Evolutionary conservation across 1,140 invertebrate genomes (phyloP), one percentile per base, ranked within the genome.

Genomic region (Sitobion miscanthi): DNA sequence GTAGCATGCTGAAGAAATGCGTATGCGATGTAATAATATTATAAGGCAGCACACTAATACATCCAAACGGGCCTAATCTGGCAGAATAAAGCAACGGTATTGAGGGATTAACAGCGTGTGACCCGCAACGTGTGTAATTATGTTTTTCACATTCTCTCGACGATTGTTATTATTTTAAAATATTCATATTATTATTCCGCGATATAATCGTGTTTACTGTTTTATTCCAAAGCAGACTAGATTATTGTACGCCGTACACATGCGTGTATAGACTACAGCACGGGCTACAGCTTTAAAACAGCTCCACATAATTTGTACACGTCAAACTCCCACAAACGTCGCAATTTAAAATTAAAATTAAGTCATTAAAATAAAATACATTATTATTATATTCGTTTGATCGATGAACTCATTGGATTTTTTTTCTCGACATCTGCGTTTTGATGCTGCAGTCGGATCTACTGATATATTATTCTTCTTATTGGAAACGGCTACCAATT

Each of bases 401-500:
- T 77, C 14, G 14, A 47, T 47, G 38, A 42, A 86, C 85, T 42
- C 54, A 11, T 89, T 23, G 47, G n/a, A 35, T 35, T 52, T 52
- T 87, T 87, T 85, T 42, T 14, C 23, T 45, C 1, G 30, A 86
- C 25, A n/a, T 86, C 45, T 47, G 14, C 62, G n/a, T 77, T 77
- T 85, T 20, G 17, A 20, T 21, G 52, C 52, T 21, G 52, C 52
- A 54, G 8, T 35, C 35, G 45, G n/a, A 38, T 49, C 35, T 49
- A 49, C 21, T 52, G 7, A 8, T 54, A 25, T 35, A 35, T 35
- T 35, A 35, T 25, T 30, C 38, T 90, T 38, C 38, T 92, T 83
- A 83, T 83, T 92, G 17, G 9, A 82, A 38, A 47, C 49, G n/a
- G 7, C 90, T 49, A 21, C 69, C 90, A 77, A 93, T 93, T 38